Evolutionary conservation across 2,888 invertebrate species (phyloP).

Genomic region (Luperina nickerlii): DNA sequence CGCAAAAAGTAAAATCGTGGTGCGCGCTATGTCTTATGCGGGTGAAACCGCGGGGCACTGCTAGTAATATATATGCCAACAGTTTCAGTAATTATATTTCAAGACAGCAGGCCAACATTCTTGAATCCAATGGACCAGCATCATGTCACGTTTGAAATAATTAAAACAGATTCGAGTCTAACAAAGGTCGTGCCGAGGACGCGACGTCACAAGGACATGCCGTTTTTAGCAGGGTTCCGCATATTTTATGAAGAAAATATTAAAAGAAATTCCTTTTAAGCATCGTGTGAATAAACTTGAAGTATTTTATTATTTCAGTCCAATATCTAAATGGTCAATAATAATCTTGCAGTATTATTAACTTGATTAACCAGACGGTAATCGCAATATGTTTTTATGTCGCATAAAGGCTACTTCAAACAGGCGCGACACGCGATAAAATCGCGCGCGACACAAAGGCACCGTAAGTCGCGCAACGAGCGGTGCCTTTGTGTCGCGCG

Average conservation of each 20-base stretch:
- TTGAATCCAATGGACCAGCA: constrained; percentile 15
- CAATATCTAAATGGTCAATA: neutral
- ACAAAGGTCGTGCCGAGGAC: constrained; percentile 36
- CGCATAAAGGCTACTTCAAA: too few species aligned
- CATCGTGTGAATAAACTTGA: neutral
- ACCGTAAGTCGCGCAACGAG: too few species aligned
- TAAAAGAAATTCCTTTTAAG: neutral
- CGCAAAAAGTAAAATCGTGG: too few species aligned
- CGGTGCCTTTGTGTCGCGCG: too few species aligned
- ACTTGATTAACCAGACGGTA: neutral
- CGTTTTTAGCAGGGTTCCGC: neutral
- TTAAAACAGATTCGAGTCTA: constrained; percentile 31
- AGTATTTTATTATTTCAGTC: neutral
- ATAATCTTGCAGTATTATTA: neutral
- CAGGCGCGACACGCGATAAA: too few species aligned
- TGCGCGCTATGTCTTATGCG: too few species aligned
- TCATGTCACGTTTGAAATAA: constrained; percentile 43
- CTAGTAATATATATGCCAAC: neutral
- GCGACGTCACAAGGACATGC: constrained; percentile 24
- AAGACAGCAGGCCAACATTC: constrained; percentile 2
- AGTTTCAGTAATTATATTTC: neutral
- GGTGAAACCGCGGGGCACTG: too few species aligned
- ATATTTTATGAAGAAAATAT: neutral
- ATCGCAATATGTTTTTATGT: neutral
- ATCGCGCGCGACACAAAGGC: too few species aligned